These are phyloP conservation scores for Emydoidea blandingii DNA, from an alignment of 2,797 vertebrate species.

Conservation along the genomic window DNA sequence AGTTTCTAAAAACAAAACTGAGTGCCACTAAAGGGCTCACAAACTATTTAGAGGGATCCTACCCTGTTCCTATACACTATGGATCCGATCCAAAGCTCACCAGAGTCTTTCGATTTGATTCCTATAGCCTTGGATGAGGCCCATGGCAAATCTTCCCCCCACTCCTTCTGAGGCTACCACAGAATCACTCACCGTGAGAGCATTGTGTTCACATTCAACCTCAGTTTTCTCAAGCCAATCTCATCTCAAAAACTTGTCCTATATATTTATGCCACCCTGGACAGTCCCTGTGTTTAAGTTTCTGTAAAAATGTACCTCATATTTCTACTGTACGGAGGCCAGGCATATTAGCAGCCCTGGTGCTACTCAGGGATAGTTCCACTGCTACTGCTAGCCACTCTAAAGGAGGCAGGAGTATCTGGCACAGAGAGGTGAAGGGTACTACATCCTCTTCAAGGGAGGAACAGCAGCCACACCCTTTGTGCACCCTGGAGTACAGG, in stretches of 20 bases:
- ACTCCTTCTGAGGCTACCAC: background rate
- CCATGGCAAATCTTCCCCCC: background rate
- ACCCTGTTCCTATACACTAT: background rate
- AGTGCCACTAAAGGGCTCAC: no score
- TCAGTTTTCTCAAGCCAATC: background rate
- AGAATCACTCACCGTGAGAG: background rate
- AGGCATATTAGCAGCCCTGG: background rate
- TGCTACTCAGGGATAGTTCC: background rate
- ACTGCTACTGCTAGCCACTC: background rate
- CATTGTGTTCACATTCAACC: background rate
- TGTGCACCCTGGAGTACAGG: background rate
- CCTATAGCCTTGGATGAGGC: background rate
- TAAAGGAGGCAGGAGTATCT: background rate
- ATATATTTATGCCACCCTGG: background rate
- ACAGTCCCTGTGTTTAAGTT: background rate
- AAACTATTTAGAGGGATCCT: background rate
- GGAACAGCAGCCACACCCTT: background rate
- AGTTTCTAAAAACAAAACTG: background rate
- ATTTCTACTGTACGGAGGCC: background rate
- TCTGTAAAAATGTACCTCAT: background rate
- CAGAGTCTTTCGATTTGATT: background rate
- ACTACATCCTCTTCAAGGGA: background rate
- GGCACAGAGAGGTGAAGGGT: background rate
- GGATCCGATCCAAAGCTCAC: background rate
- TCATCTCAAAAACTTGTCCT: background rate